phyloP scores from a whole-genome alignment of 2,113 vertebrate species.

The Lepus europaeus region DNA sequence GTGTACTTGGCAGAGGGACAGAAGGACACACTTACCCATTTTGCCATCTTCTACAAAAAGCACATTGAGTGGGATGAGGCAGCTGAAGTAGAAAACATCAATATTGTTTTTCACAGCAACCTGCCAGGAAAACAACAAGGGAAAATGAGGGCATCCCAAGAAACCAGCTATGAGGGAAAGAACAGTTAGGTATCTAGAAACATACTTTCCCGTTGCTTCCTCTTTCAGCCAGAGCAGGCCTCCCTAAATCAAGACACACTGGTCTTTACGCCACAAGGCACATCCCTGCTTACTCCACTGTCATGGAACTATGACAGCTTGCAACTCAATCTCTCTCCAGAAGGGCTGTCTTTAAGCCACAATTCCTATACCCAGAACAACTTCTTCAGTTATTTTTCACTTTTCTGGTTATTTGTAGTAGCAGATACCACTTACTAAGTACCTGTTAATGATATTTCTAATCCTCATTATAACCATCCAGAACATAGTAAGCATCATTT shows the following conservation, averaged over 20 bases:
- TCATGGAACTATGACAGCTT: not conserved
- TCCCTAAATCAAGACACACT: not conserved
- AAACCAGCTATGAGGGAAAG: constrained; percentile 16
- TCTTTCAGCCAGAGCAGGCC: constrained; percentile 6
- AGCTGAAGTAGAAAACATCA: constrained; percentile 99
- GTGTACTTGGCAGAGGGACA: constrained; percentile 12
- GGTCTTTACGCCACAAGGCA: not conserved
- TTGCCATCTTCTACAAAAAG: constrained; percentile 99
- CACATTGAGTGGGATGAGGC: constrained; percentile 97
- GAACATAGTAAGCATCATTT: constrained; percentile 18
- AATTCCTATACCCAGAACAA: not conserved
- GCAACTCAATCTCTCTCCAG: not conserved
- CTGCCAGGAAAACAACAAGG: constrained; percentile 86
- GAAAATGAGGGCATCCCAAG: constrained; percentile 69
- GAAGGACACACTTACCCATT: constrained; percentile 93
- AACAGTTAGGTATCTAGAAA: constrained; percentile 45
- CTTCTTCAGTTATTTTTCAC: not conserved
- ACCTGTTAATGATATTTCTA: constrained; percentile 39
- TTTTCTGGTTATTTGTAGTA: not conserved
- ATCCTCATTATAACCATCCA: not conserved
- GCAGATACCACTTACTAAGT: constrained; percentile 38
- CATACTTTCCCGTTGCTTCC: not conserved
- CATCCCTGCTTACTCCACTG: not conserved
- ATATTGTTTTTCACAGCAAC: constrained; percentile 99
- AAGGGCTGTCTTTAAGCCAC: not conserved